These are phyloP conservation scores for Gibbula magus DNA, from an alignment of 2,888 invertebrate species.

Conservation along the genomic window DNA sequence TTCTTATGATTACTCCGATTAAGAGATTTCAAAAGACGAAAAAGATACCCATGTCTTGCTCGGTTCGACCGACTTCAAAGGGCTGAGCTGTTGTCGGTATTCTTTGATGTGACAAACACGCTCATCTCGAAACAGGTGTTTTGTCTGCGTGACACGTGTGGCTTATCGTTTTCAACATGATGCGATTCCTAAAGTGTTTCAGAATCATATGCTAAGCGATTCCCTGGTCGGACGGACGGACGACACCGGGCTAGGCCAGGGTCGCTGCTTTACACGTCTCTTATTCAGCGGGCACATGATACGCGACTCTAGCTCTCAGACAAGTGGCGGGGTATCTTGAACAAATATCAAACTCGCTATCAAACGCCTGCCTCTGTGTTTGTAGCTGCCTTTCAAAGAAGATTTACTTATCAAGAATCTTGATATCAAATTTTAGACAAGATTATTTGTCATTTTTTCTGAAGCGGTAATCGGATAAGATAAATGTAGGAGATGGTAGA, in stretches of 20 bases:
- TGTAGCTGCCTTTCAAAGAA: too few species aligned
- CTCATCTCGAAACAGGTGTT: slow-evolving; percentile 6
- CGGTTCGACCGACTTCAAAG: neutral
- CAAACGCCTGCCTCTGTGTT: too few species aligned
- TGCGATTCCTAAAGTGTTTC: neutral
- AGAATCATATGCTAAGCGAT: neutral
- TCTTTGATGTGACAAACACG: slow-evolving; percentile 11
- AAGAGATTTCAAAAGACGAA: neutral
- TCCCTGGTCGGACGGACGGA: neutral
- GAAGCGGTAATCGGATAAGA: too few species aligned
- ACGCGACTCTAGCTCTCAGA: too few species aligned
- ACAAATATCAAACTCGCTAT: too few species aligned
- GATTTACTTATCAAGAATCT: too few species aligned
- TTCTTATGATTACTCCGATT: neutral
- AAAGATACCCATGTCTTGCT: slow-evolving; percentile 4
- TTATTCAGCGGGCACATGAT: too few species aligned
- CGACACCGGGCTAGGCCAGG: neutral
- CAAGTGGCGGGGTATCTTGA: too few species aligned
- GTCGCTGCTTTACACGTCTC: too few species aligned
- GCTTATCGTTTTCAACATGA: neutral
- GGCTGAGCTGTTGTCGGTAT: neutral
- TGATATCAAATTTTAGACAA: too few species aligned
- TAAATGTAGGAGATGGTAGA: too few species aligned
- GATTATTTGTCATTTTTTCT: too few species aligned
- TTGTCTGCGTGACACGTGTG: slow-evolving; percentile 9